Percentiles rank a stretch among this genome's conserved stretches.
phyloP scores from a whole-genome alignment of 2,888 invertebrate species.

The Dynastes grantii region DNA sequence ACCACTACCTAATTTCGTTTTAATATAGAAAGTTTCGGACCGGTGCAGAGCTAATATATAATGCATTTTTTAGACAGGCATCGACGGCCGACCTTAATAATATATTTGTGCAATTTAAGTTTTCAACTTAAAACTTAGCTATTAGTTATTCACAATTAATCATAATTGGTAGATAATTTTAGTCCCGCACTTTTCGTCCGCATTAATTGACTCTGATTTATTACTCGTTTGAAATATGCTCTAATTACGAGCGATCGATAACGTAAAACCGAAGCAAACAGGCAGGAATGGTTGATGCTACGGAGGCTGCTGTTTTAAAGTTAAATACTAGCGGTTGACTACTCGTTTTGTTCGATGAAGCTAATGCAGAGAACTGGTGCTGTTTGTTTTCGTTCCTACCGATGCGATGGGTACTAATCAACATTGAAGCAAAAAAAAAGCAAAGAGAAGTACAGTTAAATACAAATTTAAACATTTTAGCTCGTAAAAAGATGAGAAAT shows the following conservation, averaged over 20 bases:
- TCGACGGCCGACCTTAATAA: neutral
- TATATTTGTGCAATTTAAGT: slow-evolving; percentile 8
- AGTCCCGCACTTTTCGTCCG: neutral
- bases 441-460: too few species aligned
- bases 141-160: slow-evolving; percentile 6
- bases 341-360: too few species aligned
- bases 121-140: slow-evolving; percentile 15
- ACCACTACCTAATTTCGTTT: neutral
- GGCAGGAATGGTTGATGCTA: too few species aligned
- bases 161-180: slow-evolving; percentile 21
- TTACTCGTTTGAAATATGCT: neutral
- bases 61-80: neutral
- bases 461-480: too few species aligned
- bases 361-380: too few species aligned
- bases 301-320: too few species aligned
- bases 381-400: too few species aligned
- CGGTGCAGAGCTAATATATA: neutral
- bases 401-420: too few species aligned
- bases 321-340: too few species aligned
- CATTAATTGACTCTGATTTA: slow-evolving; percentile 34
- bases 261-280: neutral
- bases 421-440: too few species aligned
- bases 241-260: neutral
- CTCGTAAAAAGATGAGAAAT: too few species aligned
- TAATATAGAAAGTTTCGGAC: slow-evolving; percentile 15